These are phyloP conservation scores for Meleagris gallopavo DNA, from an alignment of 2,113 vertebrate genomes.

Conservation along the genomic window DNA sequence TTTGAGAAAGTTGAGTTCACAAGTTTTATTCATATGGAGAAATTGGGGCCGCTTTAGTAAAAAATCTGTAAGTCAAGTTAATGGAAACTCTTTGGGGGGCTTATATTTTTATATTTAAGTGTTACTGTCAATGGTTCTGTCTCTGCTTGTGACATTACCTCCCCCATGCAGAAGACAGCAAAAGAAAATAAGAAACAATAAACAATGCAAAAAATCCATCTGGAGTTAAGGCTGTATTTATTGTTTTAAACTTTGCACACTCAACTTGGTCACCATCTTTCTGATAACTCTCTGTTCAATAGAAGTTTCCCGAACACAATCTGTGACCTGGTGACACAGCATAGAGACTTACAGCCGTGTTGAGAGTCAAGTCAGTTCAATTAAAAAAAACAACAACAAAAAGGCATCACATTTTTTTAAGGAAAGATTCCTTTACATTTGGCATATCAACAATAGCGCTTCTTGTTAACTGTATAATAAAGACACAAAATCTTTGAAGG, in stretches of 20 bases:
- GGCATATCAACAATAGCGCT: neutral
- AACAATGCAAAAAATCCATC: neutral
- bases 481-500: neutral
- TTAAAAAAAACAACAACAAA: neutral
- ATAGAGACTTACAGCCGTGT: slow-evolving; percentile 8
- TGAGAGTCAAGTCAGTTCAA: slow-evolving; percentile 24
- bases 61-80: slow-evolving; percentile 17
- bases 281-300: neutral
- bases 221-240: slow-evolving; percentile 60
- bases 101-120: slow-evolving; percentile 28
- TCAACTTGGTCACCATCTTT: slow-evolving; percentile 49
- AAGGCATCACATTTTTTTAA: neutral
- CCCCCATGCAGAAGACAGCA: neutral
- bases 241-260: slow-evolving; percentile 73
- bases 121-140: neutral
- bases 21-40: neutral
- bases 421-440: neutral
- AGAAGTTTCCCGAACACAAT: slow-evolving; percentile 42
- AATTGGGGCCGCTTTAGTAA: neutral
- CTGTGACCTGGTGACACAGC: slow-evolving; percentile 44
- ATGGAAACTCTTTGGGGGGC: neutral
- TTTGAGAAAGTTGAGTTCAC: slow-evolving; percentile 45
- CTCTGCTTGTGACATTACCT: slow-evolving; percentile 3
- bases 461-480: neutral
- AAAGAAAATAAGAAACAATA: slow-evolving; percentile 45